Percentiles rank a stretch among this genome's conserved stretches.
Evolutionary conservation across 2,888 invertebrate species (phyloP).

Genomic region (Thyatira batis): DNA sequence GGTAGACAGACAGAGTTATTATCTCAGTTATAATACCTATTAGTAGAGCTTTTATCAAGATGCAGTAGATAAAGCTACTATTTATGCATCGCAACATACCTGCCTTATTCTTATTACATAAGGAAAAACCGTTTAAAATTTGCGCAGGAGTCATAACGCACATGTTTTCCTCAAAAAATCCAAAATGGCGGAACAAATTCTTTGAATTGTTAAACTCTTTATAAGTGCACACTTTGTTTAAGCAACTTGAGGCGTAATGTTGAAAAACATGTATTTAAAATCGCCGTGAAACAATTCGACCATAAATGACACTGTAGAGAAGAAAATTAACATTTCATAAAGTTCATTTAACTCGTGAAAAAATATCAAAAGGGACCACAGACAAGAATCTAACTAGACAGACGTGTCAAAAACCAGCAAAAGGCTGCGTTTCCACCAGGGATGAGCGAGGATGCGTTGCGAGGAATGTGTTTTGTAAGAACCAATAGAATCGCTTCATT

Average conservation of each 20-base stretch:
- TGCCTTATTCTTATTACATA: not conserved
- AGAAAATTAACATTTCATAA: constrained; percentile 14
- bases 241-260: not conserved
- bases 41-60: no score
- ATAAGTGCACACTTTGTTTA: not conserved
- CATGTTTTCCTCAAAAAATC: constrained; percentile 1
- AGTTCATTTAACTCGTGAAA: constrained; percentile 10
- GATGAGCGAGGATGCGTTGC: no score
- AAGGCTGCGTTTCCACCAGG: no score
- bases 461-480: no score
- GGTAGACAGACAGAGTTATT: no score
- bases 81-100: no score
- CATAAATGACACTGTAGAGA: constrained; percentile 22
- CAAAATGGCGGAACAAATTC: constrained; percentile 7
- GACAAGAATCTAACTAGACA: no score
- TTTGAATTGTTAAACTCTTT: constrained; percentile 1
- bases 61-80: no score
- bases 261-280: not conserved
- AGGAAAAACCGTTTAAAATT: constrained; percentile 2
- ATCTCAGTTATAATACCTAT: no score
- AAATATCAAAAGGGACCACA: constrained; percentile 6
- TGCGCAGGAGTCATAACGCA: constrained; percentile 6
- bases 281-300: constrained; percentile 7
- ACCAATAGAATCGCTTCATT: no score
- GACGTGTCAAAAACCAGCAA: no score